Conservation (phyloP, 1,140 invertebrate genomes). For the Drosophila fuyamai region DNA sequence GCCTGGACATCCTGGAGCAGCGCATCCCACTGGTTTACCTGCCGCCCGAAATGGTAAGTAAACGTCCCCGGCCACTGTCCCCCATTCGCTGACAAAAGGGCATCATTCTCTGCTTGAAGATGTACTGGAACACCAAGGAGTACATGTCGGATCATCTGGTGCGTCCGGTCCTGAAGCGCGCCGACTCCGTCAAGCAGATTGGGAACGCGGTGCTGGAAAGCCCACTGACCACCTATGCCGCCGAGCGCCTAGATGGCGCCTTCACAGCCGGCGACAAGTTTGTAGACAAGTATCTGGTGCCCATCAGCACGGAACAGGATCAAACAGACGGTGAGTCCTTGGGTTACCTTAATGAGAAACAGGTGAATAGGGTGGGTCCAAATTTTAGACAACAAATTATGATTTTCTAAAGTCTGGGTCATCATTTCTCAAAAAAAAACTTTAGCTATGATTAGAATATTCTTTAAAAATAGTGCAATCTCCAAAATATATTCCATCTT, state of each 20-base stretch:
- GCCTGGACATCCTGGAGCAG: constrained; percentile 91
- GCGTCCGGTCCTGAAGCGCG: constrained; percentile 89
- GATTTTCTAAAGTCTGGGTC: too few relatives aligned
- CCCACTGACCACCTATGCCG: constrained; percentile 89
- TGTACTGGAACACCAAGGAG: constrained; percentile 91
- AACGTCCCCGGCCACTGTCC: constrained; percentile 25
- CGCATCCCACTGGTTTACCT: constrained; percentile 91
- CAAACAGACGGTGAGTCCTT: constrained; percentile 86
- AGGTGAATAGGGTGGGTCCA: background rate
- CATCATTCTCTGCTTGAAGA: constrained; percentile 85
- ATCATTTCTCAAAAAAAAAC: too few relatives aligned
- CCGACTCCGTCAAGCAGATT: constrained; percentile 91
- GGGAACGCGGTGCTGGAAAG: constrained; percentile 88
- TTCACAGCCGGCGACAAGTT: constrained; percentile 91
- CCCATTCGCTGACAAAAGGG: constrained; percentile 49
- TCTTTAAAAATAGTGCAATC: too few relatives aligned
- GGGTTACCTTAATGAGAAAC: background rate
- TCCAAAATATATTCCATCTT: too few relatives aligned
- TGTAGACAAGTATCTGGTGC: constrained; percentile 90
- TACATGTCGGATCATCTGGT: constrained; percentile 89
- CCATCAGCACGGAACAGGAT: constrained; percentile 87
- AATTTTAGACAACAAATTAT: too few relatives aligned
- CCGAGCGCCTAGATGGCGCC: constrained; percentile 89
- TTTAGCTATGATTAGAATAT: too few relatives aligned
- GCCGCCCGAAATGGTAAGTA: constrained; percentile 90